phyloP scores from a whole-genome alignment of 2,797 vertebrate species.

The Dromococcyx pavoninus region DNA sequence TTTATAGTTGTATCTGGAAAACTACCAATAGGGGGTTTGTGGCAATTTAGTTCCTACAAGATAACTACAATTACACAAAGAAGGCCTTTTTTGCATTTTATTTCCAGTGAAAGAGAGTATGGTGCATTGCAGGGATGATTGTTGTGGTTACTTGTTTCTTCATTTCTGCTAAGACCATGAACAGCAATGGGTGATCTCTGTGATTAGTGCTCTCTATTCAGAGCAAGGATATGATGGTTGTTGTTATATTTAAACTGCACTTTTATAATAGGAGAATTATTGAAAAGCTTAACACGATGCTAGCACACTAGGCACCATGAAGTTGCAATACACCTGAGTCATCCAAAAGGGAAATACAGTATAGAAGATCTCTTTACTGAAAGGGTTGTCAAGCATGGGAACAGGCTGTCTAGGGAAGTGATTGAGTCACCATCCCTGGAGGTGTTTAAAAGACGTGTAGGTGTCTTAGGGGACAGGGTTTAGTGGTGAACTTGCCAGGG shows the following conservation, averaged over 20 bases:
- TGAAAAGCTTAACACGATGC: background rate
- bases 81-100: background rate
- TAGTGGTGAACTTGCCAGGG: no score
- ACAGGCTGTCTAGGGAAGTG: no score
- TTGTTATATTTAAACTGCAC: background rate
- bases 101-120: background rate
- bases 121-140: background rate
- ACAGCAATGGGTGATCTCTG: background rate
- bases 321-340: background rate
- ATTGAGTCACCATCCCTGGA: no score
- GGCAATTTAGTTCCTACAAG: background rate
- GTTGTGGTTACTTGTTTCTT: background rate
- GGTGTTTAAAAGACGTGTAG: no score
- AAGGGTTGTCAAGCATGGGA: no score
- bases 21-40: background rate
- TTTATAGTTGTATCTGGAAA: background rate
- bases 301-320: background rate
- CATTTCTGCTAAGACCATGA: background rate
- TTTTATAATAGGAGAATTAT: background rate
- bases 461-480: no score
- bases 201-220: background rate
- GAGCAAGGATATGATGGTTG: background rate
- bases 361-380: background rate
- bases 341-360: background rate
- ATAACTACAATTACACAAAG: background rate